A percentile compares a stretch with the other conserved stretches of the same genome.
Conservation (phyloP, 2,113 vertebrate species). For the Saccopteryx leptura region DNA sequence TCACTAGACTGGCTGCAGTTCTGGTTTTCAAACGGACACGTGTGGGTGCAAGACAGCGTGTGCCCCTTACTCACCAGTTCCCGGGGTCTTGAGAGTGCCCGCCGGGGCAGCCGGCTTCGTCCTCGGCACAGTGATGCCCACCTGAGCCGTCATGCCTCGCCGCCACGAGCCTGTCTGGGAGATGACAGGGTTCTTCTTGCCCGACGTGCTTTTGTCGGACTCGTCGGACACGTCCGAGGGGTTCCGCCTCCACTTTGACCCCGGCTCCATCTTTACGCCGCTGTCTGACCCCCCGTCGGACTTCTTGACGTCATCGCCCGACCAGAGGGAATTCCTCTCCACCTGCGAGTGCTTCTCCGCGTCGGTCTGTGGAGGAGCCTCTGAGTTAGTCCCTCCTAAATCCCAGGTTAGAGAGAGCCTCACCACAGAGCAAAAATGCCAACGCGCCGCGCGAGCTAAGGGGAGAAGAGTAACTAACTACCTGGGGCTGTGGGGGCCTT, state of each 20-base stretch:
- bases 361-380: slow-evolving; percentile 92
- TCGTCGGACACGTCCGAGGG: slow-evolving; percentile 97
- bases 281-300: slow-evolving; percentile 95
- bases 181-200: slow-evolving; percentile 93
- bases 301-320: slow-evolving; percentile 94
- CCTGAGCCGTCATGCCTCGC: slow-evolving; percentile 97
- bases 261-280: slow-evolving; percentile 92
- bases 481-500: not conserved
- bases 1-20: not conserved
- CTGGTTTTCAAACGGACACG: not conserved
- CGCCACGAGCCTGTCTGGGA: slow-evolving; percentile 98
- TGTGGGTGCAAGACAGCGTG: rapidly evolving
- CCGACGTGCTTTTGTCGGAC: slow-evolving; percentile 95
- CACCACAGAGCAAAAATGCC: not conserved
- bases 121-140: slow-evolving; percentile 96
- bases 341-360: slow-evolving; percentile 95
- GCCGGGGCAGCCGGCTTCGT: slow-evolving; percentile 92
- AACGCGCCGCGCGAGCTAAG: not conserved
- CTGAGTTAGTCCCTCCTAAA: not conserved
- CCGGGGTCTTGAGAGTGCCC: slow-evolving; percentile 91
- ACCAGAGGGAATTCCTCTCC: slow-evolving; percentile 92
- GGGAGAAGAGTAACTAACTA: not conserved
- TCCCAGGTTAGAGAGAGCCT: not conserved
- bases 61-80: slow-evolving; percentile 90
- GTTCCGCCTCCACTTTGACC: slow-evolving; percentile 95